These are phyloP conservation scores for Antrozous pallidus DNA, from an alignment of 2,797 vertebrate genomes.

Conservation along the genomic window DNA sequence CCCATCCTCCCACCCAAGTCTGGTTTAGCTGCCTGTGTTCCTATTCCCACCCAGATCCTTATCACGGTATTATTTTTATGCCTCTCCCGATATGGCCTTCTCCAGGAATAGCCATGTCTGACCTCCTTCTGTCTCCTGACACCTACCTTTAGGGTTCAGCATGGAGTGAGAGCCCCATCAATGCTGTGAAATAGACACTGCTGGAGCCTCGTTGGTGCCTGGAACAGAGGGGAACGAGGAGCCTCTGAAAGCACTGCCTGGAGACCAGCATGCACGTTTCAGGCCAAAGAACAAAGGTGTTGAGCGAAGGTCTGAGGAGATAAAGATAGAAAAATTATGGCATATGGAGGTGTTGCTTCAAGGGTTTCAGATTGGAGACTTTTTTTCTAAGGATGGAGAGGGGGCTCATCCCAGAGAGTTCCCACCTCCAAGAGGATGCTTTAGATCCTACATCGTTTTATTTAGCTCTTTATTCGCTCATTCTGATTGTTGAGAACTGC, in stretches of 20 bases:
- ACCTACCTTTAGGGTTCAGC: not conserved
- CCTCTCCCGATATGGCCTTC: not conserved
- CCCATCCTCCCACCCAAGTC: not conserved
- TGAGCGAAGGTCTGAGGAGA: not conserved
- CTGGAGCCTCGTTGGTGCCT: not conserved
- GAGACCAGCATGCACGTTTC: not conserved
- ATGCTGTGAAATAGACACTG: not conserved
- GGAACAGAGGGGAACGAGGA: not conserved
- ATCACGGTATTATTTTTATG: not conserved
- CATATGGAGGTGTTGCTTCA: too few species aligned
- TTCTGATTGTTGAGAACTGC: not conserved
- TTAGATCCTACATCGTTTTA: not conserved
- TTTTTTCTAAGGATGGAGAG: not conserved
- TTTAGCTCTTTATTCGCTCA: not conserved
- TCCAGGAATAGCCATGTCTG: not conserved
- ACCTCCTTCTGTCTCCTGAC: not conserved
- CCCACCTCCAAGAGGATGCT: not conserved
- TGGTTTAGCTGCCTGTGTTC: not conserved
- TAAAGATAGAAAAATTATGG: not conserved
- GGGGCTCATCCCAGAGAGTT: not conserved
- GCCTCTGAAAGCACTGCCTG: not conserved
- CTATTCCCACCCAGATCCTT: not conserved
- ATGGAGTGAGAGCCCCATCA: not conserved
- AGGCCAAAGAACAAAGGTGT: not conserved
- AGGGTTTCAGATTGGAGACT: not conserved